These are phyloP conservation scores for Pseudomyrmex gracilis DNA, from an alignment of 1,140 invertebrate genomes.

Conservation along the genomic window DNA sequence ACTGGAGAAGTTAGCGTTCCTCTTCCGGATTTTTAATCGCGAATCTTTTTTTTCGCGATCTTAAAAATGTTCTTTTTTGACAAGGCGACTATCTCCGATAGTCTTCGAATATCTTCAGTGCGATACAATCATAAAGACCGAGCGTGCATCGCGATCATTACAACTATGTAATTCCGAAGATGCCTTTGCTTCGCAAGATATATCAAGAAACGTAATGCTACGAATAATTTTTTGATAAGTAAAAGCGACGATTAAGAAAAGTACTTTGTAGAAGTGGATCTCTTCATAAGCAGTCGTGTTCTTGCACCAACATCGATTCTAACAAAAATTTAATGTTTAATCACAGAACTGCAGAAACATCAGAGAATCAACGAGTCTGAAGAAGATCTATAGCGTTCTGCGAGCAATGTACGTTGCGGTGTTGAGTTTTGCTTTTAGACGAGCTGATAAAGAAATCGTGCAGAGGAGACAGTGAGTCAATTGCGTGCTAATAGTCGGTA, in stretches of 20 bases:
- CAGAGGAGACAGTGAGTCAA: conserved; percentile 35
- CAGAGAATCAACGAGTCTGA: neutral
- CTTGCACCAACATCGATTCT: neutral
- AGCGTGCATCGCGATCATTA: conserved; percentile 32
- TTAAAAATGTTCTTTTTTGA: conserved; percentile 36
- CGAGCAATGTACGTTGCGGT: neutral
- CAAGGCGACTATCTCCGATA: conserved; percentile 19
- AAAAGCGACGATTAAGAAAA: conserved; percentile 9
- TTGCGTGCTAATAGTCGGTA: conserved; percentile 27
- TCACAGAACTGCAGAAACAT: neutral
- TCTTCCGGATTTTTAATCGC: conserved; percentile 62
- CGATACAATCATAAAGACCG: conserved; percentile 61
- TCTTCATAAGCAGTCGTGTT: neutral
- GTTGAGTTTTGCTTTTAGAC: conserved; percentile 10
- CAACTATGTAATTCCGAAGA: conserved; percentile 31
- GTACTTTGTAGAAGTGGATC: conserved; percentile 31
- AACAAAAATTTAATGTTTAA: neutral
- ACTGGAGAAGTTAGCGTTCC: conserved; percentile 61
- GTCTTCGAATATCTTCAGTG: neutral
- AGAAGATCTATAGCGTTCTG: neutral
- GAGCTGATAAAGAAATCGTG: conserved; percentile 17
- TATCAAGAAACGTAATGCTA: conserved; percentile 11
- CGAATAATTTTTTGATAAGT: conserved; percentile 37
- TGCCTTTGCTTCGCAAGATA: conserved; percentile 50
- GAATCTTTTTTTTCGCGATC: conserved; percentile 19